Evolutionary conservation across 2,113 vertebrate genomes (phyloP), one percentile per base, ranked within the genome.

Genomic region (Phyllostomus hastatus): DNA sequence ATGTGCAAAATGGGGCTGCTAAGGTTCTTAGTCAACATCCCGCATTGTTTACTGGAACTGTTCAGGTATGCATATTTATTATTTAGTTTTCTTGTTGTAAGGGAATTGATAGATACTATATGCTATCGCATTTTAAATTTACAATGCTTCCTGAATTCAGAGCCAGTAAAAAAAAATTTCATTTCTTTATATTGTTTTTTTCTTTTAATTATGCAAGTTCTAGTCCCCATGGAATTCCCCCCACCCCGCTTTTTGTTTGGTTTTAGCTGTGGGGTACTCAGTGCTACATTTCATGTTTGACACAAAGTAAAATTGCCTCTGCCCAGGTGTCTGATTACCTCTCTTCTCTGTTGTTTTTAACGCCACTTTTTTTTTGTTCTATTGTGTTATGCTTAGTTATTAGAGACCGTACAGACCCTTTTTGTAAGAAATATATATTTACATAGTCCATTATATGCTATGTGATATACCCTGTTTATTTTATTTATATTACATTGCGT

Each of bases 281-380:
- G 19, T 92, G 76, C n/a, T 92, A 31, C 79, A 82, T 66, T 94
- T 97, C n/a, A 19, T 33, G 11, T 57, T 94, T 90, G 88, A 75
- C 24, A 7, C 72, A 78, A 57, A 57, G 19, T 85, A 41, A 80
- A 52, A 84, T 81, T 28, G 31, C 41, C 33, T 96, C 67, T 91
- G 35, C 43, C 19, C 10, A 85, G 33, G 20, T 38, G 10, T 73
- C 33, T 43, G 57, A n/a, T 90, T 75, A 10, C 10, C 43, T 75
- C 22, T 81, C 26, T 93, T 78, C 66, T 61, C 14, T 85, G 17
- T 8, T 43, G 6, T 95, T 87, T 93, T 83, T 12, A 88, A 94
- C 94, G n/a, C 48, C 24, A 61, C 61, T 54, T 85, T 93, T n/a
- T 2, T 70, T 83, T 79, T 50, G 33, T 89, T 72, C 24, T 75